Evolutionary conservation across 2,113 vertebrate genomes (phyloP), one percentile per base, ranked within the genome.

Genomic region (Camarhynchus parvulus): DNA sequence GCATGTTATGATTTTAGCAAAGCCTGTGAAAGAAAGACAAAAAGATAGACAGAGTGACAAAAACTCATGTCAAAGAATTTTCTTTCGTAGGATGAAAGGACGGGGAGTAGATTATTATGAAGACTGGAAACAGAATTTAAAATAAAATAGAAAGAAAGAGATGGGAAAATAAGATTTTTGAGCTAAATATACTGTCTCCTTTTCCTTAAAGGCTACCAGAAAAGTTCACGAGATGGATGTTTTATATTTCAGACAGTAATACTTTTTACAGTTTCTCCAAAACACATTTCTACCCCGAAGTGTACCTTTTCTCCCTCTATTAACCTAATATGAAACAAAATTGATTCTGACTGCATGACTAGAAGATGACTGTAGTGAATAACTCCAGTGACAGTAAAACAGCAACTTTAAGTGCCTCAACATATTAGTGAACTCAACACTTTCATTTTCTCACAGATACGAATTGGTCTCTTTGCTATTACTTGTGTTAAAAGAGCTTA

Each of bases 221-320:
- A 10, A 56, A 35, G 8, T 59, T 81, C 21, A 39, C 3, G 55
- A 42, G 39, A 52, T 9, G 14, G 12, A 22, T 56, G 13, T 23
- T 50, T 91, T 62, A 10, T 62, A 70, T 46, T 81, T 89, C 68
- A 73, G 28, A 21, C 2, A 74, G 20, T 27, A 74, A 70, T 63
- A 53, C 10, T 61, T 87, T 27, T 41, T 63, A 21, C 42, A 59
- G 5, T 47, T 37, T 84, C 11, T 33, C 13, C 20, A 33, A 53
- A 89, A 91, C 5, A 44, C 13, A 49, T 2, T 3, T 74, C 22
- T 75, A 35, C 18, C 56, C 42, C 16, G 0, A 75, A 75, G 44
- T 1, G 0, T 30, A 67, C 1, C 8, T 33, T 8, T 83, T 70
- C 33, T 42, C 15, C 5, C 17, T 72, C 37, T 46, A 0, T 61